Conservation (phyloP, 2,888 invertebrate genomes). For the Tanypteryx hageni region DNA sequence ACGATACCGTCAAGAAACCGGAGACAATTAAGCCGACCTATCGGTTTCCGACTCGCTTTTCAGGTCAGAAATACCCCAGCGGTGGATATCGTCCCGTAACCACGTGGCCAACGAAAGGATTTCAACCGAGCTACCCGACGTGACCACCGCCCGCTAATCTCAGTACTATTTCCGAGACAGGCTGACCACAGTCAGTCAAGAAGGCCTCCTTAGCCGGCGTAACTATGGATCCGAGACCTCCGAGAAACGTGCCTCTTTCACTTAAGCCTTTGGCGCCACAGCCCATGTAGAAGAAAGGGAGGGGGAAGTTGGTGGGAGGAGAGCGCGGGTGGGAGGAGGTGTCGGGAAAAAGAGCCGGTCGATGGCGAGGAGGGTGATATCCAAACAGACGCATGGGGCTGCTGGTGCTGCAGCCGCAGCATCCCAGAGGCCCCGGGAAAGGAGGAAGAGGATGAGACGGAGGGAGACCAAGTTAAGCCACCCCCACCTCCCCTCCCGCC, state of each 20-base stretch:
- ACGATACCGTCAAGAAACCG: neutral
- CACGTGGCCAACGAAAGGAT: neutral
- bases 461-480: neutral
- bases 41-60: neutral
- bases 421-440: slow-evolving; percentile 54
- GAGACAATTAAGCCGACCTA: neutral
- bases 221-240: slow-evolving; percentile 46
- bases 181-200: neutral
- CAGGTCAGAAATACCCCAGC: too few species aligned
- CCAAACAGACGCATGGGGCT: slow-evolving; percentile 52
- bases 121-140: too few species aligned
- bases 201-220: neutral
- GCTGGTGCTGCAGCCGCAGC: slow-evolving; percentile 40
- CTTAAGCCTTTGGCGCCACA: slow-evolving; percentile 54
- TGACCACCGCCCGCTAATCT: too few species aligned
- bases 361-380: slow-evolving; percentile 53
- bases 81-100: too few species aligned
- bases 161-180: too few species aligned
- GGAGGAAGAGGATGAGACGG: slow-evolving; percentile 1
- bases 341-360: slow-evolving; percentile 5
- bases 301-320: neutral
- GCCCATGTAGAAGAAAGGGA: neutral
- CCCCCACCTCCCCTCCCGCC: neutral
- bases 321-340: neutral
- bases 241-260: neutral